Evolutionary conservation across 30 jellyfish, hydroid and myxozoan species (phyloP).

Genomic region (Chironex yamaguchii): DNA sequence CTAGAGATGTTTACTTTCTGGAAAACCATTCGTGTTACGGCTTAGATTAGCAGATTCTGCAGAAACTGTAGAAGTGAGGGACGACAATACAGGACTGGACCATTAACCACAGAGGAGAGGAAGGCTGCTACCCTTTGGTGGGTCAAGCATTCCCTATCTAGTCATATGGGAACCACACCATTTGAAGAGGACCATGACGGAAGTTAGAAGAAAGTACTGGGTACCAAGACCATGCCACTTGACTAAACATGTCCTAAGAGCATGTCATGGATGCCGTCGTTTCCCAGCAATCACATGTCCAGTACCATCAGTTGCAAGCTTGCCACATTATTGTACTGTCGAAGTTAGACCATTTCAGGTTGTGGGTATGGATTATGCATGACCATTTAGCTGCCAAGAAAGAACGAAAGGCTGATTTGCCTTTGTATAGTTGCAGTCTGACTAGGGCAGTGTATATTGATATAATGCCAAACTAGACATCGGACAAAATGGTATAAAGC

Average conservation of each 20-base stretch:
- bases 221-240: constrained; percentile 64
- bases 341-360: constrained; percentile 62
- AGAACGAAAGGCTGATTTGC: constrained; percentile 65
- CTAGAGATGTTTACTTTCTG: constrained; percentile 21
- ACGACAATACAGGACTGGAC: constrained; percentile 56
- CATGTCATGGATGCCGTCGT: constrained; percentile 69
- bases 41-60: constrained; percentile 54
- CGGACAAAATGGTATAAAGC: constrained; percentile 51
- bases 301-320: constrained; percentile 58
- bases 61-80: constrained; percentile 30
- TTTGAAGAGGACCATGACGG: constrained; percentile 63
- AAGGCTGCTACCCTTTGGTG: constrained; percentile 8
- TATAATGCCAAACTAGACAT: constrained; percentile 50
- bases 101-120: constrained; percentile 60
- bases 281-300: constrained; percentile 48
- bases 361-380: constrained; percentile 72
- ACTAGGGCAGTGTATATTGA: constrained; percentile 64
- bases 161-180: background rate
- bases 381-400: constrained; percentile 44
- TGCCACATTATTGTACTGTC: constrained; percentile 51
- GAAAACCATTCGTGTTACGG: constrained; percentile 44
- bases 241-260: constrained; percentile 15
- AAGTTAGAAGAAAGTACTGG: constrained; percentile 54
- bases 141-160: constrained; percentile 47
- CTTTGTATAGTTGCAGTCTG: constrained; percentile 72